These are phyloP conservation scores for Dromiciops gliroides DNA, from an alignment of 2,113 vertebrate species.

Conservation along the genomic window DNA sequence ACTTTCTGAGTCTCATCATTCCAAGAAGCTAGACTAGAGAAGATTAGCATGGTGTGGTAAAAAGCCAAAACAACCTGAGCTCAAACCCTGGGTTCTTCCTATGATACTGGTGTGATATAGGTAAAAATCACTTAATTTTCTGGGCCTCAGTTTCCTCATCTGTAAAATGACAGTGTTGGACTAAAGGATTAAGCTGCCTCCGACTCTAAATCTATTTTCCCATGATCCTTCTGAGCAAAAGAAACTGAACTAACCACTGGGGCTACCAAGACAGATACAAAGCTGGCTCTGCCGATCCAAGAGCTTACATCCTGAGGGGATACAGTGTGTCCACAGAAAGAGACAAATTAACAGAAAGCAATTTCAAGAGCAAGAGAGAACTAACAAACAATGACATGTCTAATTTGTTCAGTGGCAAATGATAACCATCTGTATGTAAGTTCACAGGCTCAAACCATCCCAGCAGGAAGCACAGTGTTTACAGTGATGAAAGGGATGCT, in stretches of 20 bases:
- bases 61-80: background rate
- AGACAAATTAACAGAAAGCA: background rate
- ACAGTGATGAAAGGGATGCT: slow-evolving; percentile 4
- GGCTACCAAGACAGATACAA: background rate
- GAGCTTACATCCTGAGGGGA: background rate
- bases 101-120: background rate
- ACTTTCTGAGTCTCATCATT: background rate
- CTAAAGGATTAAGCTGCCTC: background rate
- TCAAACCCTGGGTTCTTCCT: background rate
- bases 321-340: background rate
- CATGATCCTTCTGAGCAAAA: background rate
- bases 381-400: background rate
- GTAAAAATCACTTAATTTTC: background rate
- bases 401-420: background rate
- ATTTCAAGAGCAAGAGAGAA: background rate
- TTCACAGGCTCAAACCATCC: background rate
- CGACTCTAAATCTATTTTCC: background rate
- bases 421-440: background rate
- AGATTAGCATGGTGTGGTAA: background rate
- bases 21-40: background rate
- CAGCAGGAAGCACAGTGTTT: background rate
- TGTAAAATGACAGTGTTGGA: background rate
- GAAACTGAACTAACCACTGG: background rate
- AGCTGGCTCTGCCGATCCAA: background rate
- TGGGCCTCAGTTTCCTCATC: background rate